Percentiles rank a stretch among this genome's conserved stretches.
Conservation (phyloP, 2,113 vertebrate species). For the Corythornis cristatus region DNA sequence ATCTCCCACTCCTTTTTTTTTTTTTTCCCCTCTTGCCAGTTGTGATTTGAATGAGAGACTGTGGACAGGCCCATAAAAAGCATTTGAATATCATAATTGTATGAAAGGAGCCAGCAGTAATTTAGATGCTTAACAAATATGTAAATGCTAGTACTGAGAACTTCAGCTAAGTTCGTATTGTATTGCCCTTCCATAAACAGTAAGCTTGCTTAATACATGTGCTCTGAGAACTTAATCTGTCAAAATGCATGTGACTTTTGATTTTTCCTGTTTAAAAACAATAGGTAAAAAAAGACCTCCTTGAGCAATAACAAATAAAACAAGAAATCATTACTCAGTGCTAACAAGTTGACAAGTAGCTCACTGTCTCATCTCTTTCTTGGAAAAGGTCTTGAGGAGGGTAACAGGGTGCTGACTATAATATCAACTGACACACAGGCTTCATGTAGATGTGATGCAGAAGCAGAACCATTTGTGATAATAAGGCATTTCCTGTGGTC, state of each 20-base stretch:
- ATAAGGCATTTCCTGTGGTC: not conserved
- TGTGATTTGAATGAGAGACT: conserved; percentile 52
- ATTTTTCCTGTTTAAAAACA: not conserved
- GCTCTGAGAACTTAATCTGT: not conserved
- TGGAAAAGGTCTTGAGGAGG: not conserved
- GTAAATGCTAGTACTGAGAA: not conserved
- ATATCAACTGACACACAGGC: not conserved
- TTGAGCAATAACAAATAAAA: not conserved
- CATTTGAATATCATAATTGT: conserved; percentile 49
- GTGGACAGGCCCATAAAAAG: conserved; percentile 37
- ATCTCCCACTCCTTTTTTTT: too few relatives aligned
- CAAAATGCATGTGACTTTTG: not conserved
- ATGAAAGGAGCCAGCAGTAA: conserved; percentile 13
- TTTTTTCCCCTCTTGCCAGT: not conserved
- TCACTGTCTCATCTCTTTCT: not conserved
- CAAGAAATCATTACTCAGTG: not conserved
- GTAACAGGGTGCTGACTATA: not conserved
- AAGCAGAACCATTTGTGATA: not conserved
- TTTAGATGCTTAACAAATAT: not conserved
- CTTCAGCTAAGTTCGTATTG: not conserved
- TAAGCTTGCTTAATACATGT: not conserved
- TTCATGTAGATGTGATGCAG: not conserved
- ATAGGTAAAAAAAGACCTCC: not conserved
- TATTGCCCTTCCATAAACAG: not conserved
- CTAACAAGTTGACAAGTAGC: not conserved